Evolutionary conservation across 2,797 vertebrate genomes (phyloP), one percentile per base, ranked within the genome.

Genomic region (Rachycentron canadum): DNA sequence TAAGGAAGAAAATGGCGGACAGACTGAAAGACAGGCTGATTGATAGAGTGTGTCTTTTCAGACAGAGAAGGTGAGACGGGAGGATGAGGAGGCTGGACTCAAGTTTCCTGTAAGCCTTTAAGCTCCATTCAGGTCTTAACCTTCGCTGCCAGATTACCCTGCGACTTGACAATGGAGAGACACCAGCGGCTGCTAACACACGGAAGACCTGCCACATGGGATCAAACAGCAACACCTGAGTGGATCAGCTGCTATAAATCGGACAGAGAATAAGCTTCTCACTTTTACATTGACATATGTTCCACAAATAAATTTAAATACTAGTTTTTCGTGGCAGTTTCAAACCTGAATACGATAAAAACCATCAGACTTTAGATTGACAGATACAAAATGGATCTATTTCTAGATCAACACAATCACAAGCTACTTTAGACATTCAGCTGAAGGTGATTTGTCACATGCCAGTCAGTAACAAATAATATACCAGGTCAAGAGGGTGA

Each of bases 21-120:
- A 17, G n/a, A 73, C 2, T 21, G 16, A 26, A 55, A 34, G n/a
- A 53, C 21, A 38, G 45, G 56, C 41, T n/a, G 16, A 77, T 30
- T 36, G 55, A 57, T 21, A 25, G 25, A 19, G 49, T 41, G 16
- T 7, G 7, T 84, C 71, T 78, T 81, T 70, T 71, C 52, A 74
- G 73, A 77, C n/a, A 57, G 67, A 64, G 79, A 62, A 80, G 77
- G 73, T 78, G 84, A 82, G 73, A 69, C 79, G 58, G 66, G 70
- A 66, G 60, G 76, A 79, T 57, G 80, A 82, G 53, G 53, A 73
- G 66, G 47, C 41, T 40, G 49, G 76, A 38, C 64, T 91, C 88
- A 65, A 71, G 89, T 94, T 94, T 88, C 93, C 82, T 88, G 53
- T 89, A 86, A 91, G 81, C 86, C 72, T 84, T 85, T 89, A 86